Base-by-base conservation (phyloP, 2,797 vertebrate genomes). In the Podargus strigoides region DNA sequence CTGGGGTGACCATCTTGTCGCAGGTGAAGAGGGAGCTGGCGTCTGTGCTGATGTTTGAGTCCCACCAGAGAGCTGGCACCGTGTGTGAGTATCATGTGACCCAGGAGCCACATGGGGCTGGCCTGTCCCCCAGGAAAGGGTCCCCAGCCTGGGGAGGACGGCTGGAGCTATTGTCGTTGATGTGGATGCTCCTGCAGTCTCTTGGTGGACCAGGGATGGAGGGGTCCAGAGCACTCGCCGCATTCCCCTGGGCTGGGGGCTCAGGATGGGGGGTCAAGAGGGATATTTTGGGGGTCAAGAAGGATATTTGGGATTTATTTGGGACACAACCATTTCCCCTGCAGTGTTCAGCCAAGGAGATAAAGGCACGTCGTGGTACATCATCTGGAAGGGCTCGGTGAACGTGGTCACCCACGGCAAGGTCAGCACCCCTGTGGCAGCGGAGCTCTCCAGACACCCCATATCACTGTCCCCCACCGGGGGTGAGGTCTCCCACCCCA, bases 331-430 rank as follows among this genome's bases (percentile, higher is more conserved):
- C 3, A 2, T 50, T 44, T 96, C 55, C 82, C 49, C 88, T 53
- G 5, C 87, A 99, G 99, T 99, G 97, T 99, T 99, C 97, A 99
- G 98, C 97, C 99, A 99, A 93, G 99, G 99, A 10, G 99, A 99
- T 95, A 99, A 99, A 95, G 99, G 99, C 73, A 99, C 98, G 1
- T 99, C 99, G 0, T 99, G 99, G 99, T 99, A 99, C 98, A 99
- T 99, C 95, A 98, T 99, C 98, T 99, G 99, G 99, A 99, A 99
- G 97, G 99, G 99, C 37, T 99, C 99, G 2, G 99, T 99, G 39
- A 99, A 99, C 9, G 99, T 99, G 89, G 99, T 99, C 96, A 99
- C 99, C 26, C 99, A 99, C 1, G 99, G 99, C 87, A 99, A 99
- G 98, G 99, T 99, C 92, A 39, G 88, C 18, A 2, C 59, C 72